Evolutionary conservation across 2,797 vertebrate genomes (phyloP).

Genomic region (Galagoides demidoff): DNA sequence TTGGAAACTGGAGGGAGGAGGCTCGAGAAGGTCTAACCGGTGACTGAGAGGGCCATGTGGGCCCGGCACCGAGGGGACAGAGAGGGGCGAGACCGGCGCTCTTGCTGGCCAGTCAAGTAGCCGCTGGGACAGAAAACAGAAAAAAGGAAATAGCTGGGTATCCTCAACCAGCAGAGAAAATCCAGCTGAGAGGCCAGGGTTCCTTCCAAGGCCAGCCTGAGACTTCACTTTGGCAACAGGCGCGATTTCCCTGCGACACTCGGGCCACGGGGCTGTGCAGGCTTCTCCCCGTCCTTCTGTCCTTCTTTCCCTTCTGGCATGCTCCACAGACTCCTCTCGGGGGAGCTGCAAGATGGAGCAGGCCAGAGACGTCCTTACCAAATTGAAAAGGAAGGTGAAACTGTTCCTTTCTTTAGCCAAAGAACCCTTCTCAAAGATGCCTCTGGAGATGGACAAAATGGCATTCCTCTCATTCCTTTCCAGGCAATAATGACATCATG

Average conservation of each 20-base stretch:
- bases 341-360: constrained; percentile 65
- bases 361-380: constrained; percentile 75
- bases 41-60: neutral
- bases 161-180: constrained; percentile 50
- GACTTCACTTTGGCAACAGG: neutral
- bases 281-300: neutral
- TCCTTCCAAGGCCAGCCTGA: neutral
- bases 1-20: constrained; percentile 74
- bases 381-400: constrained; percentile 74
- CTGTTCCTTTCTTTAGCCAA: constrained; percentile 82
- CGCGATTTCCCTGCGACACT: neutral
- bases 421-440: constrained; percentile 77
- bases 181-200: neutral
- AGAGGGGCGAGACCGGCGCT: neutral
- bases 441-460: constrained; percentile 14
- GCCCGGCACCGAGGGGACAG: neutral
- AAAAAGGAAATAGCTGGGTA: neutral
- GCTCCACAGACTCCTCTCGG: constrained; percentile 27
- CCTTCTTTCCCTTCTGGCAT: constrained; percentile 44
- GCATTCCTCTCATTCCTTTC: neutral
- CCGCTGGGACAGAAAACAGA: constrained; percentile 60
- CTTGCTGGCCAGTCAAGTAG: constrained; percentile 39
- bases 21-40: constrained; percentile 69
- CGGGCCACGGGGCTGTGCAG: constrained; percentile 33
- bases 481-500: constrained; percentile 59